Conservation (phyloP, 2,888 invertebrate species). For the Tenodera sinensis region DNA sequence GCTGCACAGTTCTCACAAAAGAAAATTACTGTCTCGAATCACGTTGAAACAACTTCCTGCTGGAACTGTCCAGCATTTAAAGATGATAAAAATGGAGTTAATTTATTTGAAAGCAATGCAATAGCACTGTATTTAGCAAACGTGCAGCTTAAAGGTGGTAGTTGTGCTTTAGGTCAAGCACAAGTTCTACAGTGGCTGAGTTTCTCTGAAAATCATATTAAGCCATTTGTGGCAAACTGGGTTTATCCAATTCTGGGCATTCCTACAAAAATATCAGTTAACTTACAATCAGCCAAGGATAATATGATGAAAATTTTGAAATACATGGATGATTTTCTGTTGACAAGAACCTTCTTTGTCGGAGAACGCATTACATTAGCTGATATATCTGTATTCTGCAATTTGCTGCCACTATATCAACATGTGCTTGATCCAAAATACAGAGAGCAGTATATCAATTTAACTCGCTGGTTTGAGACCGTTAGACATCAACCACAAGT, state of each 20-base stretch:
- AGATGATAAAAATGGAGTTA: slow-evolving; percentile 29
- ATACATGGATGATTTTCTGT: slow-evolving; percentile 40
- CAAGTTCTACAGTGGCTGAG: slow-evolving; percentile 47
- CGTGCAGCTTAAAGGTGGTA: slow-evolving; percentile 38
- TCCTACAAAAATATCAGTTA: slow-evolving; percentile 17
- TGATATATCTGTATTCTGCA: slow-evolving; percentile 42
- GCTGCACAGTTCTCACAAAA: slow-evolving; percentile 39
- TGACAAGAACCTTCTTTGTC: slow-evolving; percentile 44
- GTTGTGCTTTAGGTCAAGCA: slow-evolving; percentile 38
- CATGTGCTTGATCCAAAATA: slow-evolving; percentile 37
- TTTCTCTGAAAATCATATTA: slow-evolving; percentile 43
- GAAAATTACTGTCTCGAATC: slow-evolving; percentile 31
- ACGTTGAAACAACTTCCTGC: neutral
- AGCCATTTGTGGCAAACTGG: slow-evolving; percentile 40
- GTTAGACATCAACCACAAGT: slow-evolving; percentile 44
- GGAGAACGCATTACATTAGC: slow-evolving; percentile 46
- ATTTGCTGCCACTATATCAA: slow-evolving; percentile 42
- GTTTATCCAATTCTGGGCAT: slow-evolving; percentile 34
- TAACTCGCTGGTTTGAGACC: slow-evolving; percentile 47
- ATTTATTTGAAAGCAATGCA: slow-evolving; percentile 40
- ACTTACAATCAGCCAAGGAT: slow-evolving; percentile 36
- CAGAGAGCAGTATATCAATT: slow-evolving; percentile 40
- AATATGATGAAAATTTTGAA: slow-evolving; percentile 38
- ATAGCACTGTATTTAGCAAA: slow-evolving; percentile 43
- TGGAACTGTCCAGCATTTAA: slow-evolving; percentile 44